Evolutionary conservation across 2,797 vertebrate genomes (phyloP), one percentile per base, ranked within the genome.

Genomic region (Pristis pectinata): DNA sequence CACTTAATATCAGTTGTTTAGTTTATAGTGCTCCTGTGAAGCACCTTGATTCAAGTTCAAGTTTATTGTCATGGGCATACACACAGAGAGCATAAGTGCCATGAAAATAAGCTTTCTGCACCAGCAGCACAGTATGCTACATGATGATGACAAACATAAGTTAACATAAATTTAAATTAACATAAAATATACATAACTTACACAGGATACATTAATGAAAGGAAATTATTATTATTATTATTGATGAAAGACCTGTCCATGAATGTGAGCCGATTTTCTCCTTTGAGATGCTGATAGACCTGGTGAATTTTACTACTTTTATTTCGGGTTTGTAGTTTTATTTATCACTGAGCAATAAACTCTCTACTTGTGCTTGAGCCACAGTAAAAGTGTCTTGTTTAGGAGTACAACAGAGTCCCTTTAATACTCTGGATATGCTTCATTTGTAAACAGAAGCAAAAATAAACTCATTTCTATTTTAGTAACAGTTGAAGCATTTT

Each of bases 391-490:
- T 61, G 64, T 67, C 59, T 89, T 89, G 44, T 56, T 94, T 74
- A 74, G 30, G 24, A 53, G 92, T 8, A 74, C 67, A 93, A 93
- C 92, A 56, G 34, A 61, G 67, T 44, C 44, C 70, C 37, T 72
- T 94, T 53, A 92, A 72, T 53, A 44, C 11, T 72, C 70, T 74
- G 41, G 59, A 34, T 34, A 8, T 53, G 10, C 67, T 93, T 93
- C 41, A 72, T 30, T 94, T 76, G 49, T 94, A 76, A 74, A 94
- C 70, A 94, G 70, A 74, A 2, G 15, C 41, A 76, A 44, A 76
- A 74, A 94, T 94, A 76, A 27, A 94, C 41, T 34, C 70, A 56
- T 37, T 41, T 1, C 92, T 94, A 94, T 94, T 94, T 94, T 56
- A n/a, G 70, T 76, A 53, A 94, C 92, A 53, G 24, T 49, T 19